These are phyloP conservation scores for Papilio glaucus DNA, from an alignment of 1,140 invertebrate genomes.

Conservation along the genomic window DNA sequence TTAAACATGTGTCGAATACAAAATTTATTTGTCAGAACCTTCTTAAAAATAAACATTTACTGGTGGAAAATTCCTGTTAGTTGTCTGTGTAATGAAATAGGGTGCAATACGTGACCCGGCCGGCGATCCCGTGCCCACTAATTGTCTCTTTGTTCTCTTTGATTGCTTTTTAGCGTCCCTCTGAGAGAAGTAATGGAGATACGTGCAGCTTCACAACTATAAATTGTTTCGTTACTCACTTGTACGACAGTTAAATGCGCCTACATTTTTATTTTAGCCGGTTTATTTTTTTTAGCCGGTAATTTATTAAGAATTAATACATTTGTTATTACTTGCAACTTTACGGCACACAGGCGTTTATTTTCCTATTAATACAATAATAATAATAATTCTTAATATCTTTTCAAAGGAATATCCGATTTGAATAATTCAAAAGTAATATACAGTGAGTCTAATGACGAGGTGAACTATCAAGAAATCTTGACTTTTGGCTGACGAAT, in stretches of 20 bases:
- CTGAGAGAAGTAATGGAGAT: slow-evolving; percentile 26
- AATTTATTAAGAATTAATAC: background rate
- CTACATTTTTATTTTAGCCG: too few relatives aligned
- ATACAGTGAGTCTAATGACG: too few relatives aligned
- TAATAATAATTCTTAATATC: too few relatives aligned
- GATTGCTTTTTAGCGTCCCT: slow-evolving; percentile 36
- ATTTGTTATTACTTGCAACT: background rate
- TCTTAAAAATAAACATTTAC: too few relatives aligned
- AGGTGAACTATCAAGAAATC: too few relatives aligned
- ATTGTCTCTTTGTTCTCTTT: slow-evolving; percentile 35
- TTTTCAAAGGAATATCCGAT: too few relatives aligned
- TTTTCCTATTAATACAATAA: too few relatives aligned
- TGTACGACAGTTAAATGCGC: background rate
- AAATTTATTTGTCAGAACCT: too few relatives aligned
- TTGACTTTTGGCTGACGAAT: background rate
- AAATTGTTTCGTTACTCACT: slow-evolving; percentile 19
- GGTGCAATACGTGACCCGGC: slow-evolving; percentile 23
- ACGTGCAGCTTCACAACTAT: slow-evolving; percentile 10
- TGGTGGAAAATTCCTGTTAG: too few relatives aligned
- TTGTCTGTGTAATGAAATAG: slow-evolving; percentile 23
- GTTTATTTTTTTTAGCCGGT: background rate
- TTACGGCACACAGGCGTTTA: too few relatives aligned
- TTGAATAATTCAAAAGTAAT: too few relatives aligned
- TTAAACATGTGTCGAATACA: too few relatives aligned
- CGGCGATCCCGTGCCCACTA: slow-evolving; percentile 16